Conservation (phyloP, 2,797 vertebrate species). For the Triplophysa bombifrons region DNA sequence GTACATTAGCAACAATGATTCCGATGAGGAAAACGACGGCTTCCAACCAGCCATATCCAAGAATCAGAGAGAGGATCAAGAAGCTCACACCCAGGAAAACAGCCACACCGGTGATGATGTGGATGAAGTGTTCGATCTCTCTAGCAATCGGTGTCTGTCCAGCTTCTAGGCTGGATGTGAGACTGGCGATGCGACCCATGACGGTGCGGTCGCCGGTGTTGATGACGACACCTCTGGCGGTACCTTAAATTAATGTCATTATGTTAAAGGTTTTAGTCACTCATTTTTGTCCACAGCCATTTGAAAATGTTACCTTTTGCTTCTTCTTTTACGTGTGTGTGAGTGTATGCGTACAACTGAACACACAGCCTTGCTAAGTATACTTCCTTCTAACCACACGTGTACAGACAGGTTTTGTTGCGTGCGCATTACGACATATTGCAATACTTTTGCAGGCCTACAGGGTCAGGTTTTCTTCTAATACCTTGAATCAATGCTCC, state of each 20-base stretch:
- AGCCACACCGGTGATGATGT: slow-evolving; percentile 94
- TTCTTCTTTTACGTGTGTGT: too few species aligned
- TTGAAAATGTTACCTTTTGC: background rate
- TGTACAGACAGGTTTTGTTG: too few species aligned
- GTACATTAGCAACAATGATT: slow-evolving; percentile 97
- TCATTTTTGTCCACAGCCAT: background rate
- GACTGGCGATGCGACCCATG: slow-evolving; percentile 93
- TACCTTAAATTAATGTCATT: slow-evolving; percentile 73
- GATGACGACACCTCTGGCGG: slow-evolving; percentile 90
- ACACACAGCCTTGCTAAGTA: too few species aligned
- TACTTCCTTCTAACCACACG: too few species aligned
- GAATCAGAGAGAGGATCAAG: slow-evolving; percentile 91
- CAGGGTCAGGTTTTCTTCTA: too few species aligned
- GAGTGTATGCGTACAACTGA: too few species aligned
- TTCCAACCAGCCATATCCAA: slow-evolving; percentile 93
- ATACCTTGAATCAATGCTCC: too few species aligned
- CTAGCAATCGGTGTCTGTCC: slow-evolving; percentile 91
- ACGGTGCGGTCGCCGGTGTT: slow-evolving; percentile 93
- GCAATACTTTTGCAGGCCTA: too few species aligned
- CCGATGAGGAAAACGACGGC: slow-evolving; percentile 97
- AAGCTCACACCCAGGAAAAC: slow-evolving; percentile 92
- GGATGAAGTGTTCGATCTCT: slow-evolving; percentile 96
- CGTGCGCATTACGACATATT: too few species aligned
- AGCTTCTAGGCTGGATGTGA: slow-evolving; percentile 92
- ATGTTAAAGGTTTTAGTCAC: background rate